Evolutionary conservation across 2,888 invertebrate genomes (phyloP), one percentile per base, ranked within the genome.

Genomic region (Dicranocentrus wangi): DNA sequence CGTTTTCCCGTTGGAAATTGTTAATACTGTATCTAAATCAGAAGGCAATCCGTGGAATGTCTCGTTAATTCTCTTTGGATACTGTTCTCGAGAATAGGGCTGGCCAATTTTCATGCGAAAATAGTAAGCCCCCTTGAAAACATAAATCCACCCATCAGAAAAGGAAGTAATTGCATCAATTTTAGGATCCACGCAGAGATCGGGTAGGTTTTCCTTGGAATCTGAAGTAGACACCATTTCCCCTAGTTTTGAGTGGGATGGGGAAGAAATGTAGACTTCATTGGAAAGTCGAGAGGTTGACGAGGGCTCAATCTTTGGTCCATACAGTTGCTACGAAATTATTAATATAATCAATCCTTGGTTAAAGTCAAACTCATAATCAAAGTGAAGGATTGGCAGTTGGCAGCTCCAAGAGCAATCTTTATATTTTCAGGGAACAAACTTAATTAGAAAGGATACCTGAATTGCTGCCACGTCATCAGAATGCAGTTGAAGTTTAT

Each of bases 381-480:
- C 13, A 39, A 8, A 13, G 5, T 7, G 32, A 32, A 32, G 32
- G 10, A 3, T 7, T 32, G 10, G 3, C 32, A 32, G 5, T 32
- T 32, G 10, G 5, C 3, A 32, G 5, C 32, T 32, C 19, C 32
- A 32, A 32, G 5, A 32, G 10, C 32, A 32, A 32, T 10, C 32
- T 10, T 32, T 32, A 3, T 10, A 32, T 32, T n/a, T n/a, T n/a
- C n/a, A n/a, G n/a, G n/a, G n/a, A 32, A 32, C 10, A 7, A 32
- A 32, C 10, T 32, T 32, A 32, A 8, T 1, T 51, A 32, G 10
- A 32, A 7, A 32, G 32, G 32, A 78, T 89, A 93, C 93, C 91
- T 94, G 94, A 86, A 96, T 95, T 77, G 93, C 95, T 87, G 92
- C 91, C 32, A 95, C 91, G 87, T 98, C 98, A 88, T 99, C 99